phyloP scores from a whole-genome alignment of 2,888 invertebrate genomes.

The Papilio demoleus region DNA sequence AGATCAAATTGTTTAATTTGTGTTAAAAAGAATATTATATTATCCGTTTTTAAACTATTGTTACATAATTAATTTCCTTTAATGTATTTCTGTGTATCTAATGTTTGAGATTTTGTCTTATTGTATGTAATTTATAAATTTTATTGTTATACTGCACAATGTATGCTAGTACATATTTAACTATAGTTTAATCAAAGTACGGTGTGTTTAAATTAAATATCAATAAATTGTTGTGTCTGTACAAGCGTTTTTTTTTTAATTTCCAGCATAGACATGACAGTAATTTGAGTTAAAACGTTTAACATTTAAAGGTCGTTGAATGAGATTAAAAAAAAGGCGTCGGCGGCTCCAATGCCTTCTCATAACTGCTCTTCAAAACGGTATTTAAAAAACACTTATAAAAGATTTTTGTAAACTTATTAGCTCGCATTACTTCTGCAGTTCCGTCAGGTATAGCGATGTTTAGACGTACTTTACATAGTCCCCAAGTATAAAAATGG shows the following conservation, averaged over 20 bases:
- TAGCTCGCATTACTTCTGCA: no score
- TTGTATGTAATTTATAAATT: background rate
- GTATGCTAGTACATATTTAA: slow-evolving; percentile 31
- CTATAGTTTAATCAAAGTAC: slow-evolving; percentile 26
- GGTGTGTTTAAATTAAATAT: slow-evolving; percentile 31
- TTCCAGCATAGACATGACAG: background rate
- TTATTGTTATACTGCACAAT: slow-evolving; percentile 31
- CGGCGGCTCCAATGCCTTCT: no score
- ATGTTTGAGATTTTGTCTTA: slow-evolving; percentile 6
- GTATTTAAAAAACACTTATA: no score
- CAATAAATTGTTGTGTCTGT: slow-evolving; percentile 42
- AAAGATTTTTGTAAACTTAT: no score
- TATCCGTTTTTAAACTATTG: background rate
- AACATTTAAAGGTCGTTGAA: no score
- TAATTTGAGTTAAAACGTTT: background rate
- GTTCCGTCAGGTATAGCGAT: no score
- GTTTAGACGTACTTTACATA: no score
- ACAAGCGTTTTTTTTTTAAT: background rate
- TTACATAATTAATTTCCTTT: slow-evolving; percentile 8
- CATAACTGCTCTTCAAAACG: no score
- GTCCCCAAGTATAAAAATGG: background rate
- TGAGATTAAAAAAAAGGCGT: no score
- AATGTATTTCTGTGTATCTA: slow-evolving; percentile 3
- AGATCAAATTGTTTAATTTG: background rate
- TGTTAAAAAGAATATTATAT: slow-evolving; percentile 20